Evolutionary conservation across 2,888 invertebrate species (phyloP), one percentile per base, ranked within the genome.

Genomic region (Artemia sp.): DNA sequence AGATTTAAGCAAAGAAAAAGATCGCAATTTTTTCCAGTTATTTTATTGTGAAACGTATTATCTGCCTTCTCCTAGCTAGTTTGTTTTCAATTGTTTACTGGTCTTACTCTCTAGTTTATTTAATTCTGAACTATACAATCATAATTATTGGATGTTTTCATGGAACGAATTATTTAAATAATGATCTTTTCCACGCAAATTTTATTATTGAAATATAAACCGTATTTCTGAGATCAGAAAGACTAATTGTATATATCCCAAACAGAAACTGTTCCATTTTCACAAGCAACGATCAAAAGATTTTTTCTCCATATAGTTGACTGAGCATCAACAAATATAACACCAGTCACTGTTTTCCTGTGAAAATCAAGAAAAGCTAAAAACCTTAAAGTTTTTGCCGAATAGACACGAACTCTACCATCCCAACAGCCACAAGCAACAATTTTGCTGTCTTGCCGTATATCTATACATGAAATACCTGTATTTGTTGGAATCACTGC

Each of bases 361-460:
- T 58, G 64, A 24, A 58, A 58, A 58, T 10, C 24, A n/a, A 58
- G n/a, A 19, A 58, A n/a, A 58, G 64, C 64, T n/a, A 58, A 24
- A 24, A 24, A 24, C 64, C 10, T 58, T 24, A 58, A 24, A 58
- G 14, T 58, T 24, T 58, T 58, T n/a, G 14, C n/a, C 64, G 64
- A 58, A 24, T 58, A 58, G 14, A 58, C 64, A n/a, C 64, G 64
- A 58, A 58, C 24, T 24, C 64, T n/a, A 10, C 64, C 64, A 58
- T 58, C 11, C 64, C 64, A 58, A 24, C 64, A 58, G 0, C 64
- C 64, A 10, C 64, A 58, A 24, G 64, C 64, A 24, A 58, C 11
- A 19, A 58, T 58, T 10, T 58, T 58, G 14, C 24, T 24, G 24
- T 58, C 64, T 19, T n/a, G 64, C 0, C 64, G 64, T 58, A 58